Percentiles rank a stretch among this genome's conserved stretches.
These are phyloP conservation scores for Tetragnatha montana DNA, from an alignment of 2,888 invertebrate species.

Conservation along the genomic window DNA sequence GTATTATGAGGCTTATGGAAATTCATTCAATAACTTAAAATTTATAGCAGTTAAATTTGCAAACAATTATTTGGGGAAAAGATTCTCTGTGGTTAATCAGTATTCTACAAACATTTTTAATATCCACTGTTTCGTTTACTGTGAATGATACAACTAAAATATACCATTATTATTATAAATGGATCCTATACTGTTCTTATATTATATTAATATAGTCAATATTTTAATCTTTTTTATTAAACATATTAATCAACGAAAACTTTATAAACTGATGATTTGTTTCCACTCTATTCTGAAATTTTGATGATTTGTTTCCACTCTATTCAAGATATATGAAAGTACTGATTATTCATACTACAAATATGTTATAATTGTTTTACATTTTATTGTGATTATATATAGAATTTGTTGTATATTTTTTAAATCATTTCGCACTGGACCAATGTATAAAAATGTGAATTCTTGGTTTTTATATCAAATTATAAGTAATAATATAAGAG, in stretches of 20 bases:
- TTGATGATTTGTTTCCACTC: not conserved
- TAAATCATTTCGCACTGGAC: not conserved
- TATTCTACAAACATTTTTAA: not conserved
- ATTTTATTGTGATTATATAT: not conserved
- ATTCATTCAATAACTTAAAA: not conserved
- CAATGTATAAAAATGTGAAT: not conserved
- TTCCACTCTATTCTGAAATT: too few species aligned
- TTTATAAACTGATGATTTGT: too few species aligned
- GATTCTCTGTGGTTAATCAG: not conserved
- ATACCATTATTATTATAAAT: slow-evolving; percentile 33
- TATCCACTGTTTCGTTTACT: slow-evolving; percentile 8
- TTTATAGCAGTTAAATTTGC: slow-evolving; percentile 18
- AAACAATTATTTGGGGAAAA: slow-evolving; percentile 22
- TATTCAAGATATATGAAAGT: not conserved
- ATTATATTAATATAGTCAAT: not conserved
- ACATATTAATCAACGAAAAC: slow-evolving; percentile 4
- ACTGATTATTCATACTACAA: not conserved
- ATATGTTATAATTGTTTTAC: not conserved
- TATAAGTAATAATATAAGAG: slow-evolving; percentile 12
- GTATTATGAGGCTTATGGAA: slow-evolving; percentile 20
- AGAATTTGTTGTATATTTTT: not conserved
- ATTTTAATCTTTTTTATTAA: slow-evolving; percentile 1
- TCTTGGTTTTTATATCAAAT: slow-evolving; percentile 7
- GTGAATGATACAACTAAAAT: not conserved
- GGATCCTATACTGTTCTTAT: slow-evolving; percentile 9